Evolutionary conservation across 2,888 invertebrate genomes (phyloP).

Genomic region (Epirrhoe tristata): DNA sequence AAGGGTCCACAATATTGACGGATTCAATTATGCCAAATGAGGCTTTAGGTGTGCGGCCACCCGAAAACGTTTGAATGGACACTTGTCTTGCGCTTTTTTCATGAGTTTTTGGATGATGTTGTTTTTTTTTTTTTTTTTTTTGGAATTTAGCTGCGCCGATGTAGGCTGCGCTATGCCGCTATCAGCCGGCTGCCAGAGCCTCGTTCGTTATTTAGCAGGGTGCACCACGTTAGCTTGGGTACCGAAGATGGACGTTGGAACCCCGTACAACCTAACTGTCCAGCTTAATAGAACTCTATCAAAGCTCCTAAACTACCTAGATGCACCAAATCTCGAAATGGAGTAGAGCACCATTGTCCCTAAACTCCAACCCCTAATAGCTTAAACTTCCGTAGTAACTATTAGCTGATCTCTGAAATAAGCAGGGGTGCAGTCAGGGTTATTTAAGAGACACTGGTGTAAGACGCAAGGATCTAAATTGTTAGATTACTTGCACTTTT

Average conservation of each 20-base stretch:
- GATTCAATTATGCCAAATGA: constrained; percentile 30
- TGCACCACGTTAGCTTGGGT: too few species aligned
- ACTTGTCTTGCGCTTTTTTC: neutral
- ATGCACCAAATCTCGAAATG: constrained; percentile 7
- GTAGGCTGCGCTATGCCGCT: too few species aligned
- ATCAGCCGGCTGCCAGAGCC: too few species aligned
- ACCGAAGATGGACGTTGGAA: too few species aligned
- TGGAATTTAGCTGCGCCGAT: too few species aligned
- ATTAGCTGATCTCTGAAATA: constrained; percentile 4
- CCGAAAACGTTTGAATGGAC: constrained; percentile 13
- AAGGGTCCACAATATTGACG: constrained; percentile 23
- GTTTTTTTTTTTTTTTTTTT: neutral
- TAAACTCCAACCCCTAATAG: constrained; percentile 13
- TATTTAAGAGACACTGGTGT: neutral
- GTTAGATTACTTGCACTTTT: too few species aligned
- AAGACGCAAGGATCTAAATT: too few species aligned
- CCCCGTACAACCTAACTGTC: too few species aligned
- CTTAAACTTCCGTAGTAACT: constrained; percentile 20
- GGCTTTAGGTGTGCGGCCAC: constrained; percentile 8
- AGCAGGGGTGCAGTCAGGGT: neutral
- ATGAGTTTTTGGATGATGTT: neutral
- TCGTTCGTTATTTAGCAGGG: too few species aligned
- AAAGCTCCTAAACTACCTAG: neutral
- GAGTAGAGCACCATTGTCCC: constrained; percentile 4
- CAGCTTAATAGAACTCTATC: neutral